Base-by-base conservation (phyloP, 2,888 invertebrate species). In the Parasteatoda lunata region DNA sequence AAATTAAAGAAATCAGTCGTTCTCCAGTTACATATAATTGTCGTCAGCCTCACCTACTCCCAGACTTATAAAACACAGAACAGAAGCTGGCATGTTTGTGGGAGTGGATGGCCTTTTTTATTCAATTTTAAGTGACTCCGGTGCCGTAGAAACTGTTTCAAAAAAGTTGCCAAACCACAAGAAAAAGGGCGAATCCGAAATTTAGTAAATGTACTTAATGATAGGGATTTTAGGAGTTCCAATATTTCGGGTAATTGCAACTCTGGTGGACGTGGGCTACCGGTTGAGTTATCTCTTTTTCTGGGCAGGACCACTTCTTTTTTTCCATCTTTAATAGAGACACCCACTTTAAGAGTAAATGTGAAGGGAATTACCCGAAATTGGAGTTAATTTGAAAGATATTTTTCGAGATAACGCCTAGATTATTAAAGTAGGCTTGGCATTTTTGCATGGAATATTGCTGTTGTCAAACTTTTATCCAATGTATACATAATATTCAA, bases 381-480 rank as follows among this genome's bases (percentile, higher is more conserved):
- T 15, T 69, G 73, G 68, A 69, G 78, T 73, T 78, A 78, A 84
- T 79, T 59, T 69, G 69, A 59, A 48, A 45, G 77, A 72, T 77
- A 66, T 72, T 84, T 73, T 71, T 7, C 47, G 66, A 45, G 73
- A 66, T 84, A 75, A 84, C 84, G 84, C 84, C 84, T 78, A 51
- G 49, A 54, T 73, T 75, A 84, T 84, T 84, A 84, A 79, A 75
- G 68, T 66, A 72, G 84, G 78, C 68, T 84, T 78, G 84, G 84
- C 49, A 11, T 59, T n/a, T 0, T 59, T 8, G 30, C 30, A 30
- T 30, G 30, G 30, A 30, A 30, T 30, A 30, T 30, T 0, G 30
- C 30, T 30, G 30, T 30, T 30, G 30, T 30, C 30, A 30, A 30
- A 30, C 30, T 30, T 30, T 30, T 30, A 30, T 30, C 30, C 30